Percentiles rank a stretch among this genome's conserved stretches.
Evolutionary conservation across 2,888 invertebrate species (phyloP).

Genomic region (Ephialtes manifestator): DNA sequence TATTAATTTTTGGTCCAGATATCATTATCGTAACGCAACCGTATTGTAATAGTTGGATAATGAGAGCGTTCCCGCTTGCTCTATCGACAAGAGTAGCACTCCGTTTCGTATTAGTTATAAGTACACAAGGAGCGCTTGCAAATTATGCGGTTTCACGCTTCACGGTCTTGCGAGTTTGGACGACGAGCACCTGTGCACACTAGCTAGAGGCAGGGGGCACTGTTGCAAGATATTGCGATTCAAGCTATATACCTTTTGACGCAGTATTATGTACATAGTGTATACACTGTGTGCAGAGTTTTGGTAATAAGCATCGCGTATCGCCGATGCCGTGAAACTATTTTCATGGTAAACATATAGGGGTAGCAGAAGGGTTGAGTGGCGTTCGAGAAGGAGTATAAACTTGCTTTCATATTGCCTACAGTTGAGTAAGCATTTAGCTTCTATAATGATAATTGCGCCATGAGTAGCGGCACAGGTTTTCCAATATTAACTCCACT

Average conservation of each 20-base stretch:
- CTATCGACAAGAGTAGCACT: neutral
- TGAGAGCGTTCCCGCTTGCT: neutral
- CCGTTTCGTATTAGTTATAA: neutral
- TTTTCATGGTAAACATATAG: neutral
- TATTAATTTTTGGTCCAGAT: neutral
- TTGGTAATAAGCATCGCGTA: neutral
- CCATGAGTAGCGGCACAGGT: neutral
- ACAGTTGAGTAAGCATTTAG: neutral
- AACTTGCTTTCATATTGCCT: neutral
- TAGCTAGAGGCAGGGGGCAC: neutral
- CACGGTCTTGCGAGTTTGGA: conserved; percentile 15
- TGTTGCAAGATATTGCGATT: conserved; percentile 3
- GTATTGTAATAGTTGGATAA: neutral
- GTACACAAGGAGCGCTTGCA: neutral
- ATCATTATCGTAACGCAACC: neutral
- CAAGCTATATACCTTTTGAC: neutral
- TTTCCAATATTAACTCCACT: neutral
- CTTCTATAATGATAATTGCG: neutral
- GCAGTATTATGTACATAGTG: neutral
- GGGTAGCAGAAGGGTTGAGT: neutral
- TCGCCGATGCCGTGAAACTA: neutral
- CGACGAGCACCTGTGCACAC: neutral
- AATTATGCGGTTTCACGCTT: conserved; percentile 10
- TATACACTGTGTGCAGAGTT: neutral
- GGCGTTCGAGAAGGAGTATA: neutral